Percentiles rank a stretch among this genome's conserved stretches.
These are phyloP conservation scores for Plectropomus leopardus DNA, from an alignment of 2,113 vertebrate genomes.

Conservation along the genomic window DNA sequence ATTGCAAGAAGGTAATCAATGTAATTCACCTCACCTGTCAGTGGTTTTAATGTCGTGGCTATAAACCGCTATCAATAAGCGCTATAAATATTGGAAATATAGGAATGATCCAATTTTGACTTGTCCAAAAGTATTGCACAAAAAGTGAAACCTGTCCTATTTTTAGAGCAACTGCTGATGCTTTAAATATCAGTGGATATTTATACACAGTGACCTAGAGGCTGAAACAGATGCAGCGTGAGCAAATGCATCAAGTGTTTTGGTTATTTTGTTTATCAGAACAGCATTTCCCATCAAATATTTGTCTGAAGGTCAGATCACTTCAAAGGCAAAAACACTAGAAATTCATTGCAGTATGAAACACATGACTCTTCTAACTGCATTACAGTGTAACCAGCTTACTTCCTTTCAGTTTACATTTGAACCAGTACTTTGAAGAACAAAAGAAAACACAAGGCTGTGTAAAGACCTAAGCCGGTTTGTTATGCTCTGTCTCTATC, in stretches of 20 bases:
- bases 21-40: too few species aligned
- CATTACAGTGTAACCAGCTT: not conserved
- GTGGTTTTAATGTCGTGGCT: too few species aligned
- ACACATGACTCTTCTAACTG: not conserved
- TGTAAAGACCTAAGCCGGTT: slow-evolving; percentile 26
- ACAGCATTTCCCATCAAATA: not conserved
- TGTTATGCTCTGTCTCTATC: slow-evolving; percentile 40
- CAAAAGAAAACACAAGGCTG: slow-evolving; percentile 29
- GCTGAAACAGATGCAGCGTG: not conserved
- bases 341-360: not conserved
- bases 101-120: too few species aligned
- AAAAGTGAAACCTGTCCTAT: too few species aligned
- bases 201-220: not conserved
- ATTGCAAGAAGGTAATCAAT: too few species aligned
- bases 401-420: slow-evolving; percentile 11
- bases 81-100: too few species aligned
- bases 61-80: too few species aligned
- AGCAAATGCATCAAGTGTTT: not conserved
- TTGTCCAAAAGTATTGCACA: too few species aligned
- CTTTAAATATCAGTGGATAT: not conserved
- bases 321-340: slow-evolving; percentile 9
- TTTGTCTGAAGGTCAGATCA: not conserved
- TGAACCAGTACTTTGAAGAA: slow-evolving; percentile 37
- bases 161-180: not conserved
- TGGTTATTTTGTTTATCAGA: not conserved